Percentiles rank a stretch among this genome's conserved stretches.
These are phyloP conservation scores for Lobophora halterata DNA, from an alignment of 2,888 invertebrate species.

Conservation along the genomic window DNA sequence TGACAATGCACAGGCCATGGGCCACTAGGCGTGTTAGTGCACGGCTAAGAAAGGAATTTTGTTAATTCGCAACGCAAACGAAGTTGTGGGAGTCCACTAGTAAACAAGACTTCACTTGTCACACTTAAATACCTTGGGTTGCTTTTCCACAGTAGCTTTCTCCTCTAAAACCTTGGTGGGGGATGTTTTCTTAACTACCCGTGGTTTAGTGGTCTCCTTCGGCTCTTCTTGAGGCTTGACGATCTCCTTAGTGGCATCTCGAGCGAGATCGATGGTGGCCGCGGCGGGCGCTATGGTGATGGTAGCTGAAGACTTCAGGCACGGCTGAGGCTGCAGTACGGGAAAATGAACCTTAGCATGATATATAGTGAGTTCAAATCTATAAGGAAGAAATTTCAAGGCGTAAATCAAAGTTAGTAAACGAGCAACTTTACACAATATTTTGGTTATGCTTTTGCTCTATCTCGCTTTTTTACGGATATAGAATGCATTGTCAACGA, in stretches of 20 bases:
- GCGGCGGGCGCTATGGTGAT: conserved; percentile 62
- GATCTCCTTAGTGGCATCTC: conserved; percentile 54
- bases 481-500: no score
- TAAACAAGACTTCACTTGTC: neutral
- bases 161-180: conserved; percentile 53
- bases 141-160: conserved; percentile 47
- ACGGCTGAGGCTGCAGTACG: conserved; percentile 42
- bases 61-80: neutral
- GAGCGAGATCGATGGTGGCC: conserved; percentile 41
- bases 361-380: no score
- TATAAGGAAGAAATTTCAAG: no score
- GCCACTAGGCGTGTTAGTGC: no score
- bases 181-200: conserved; percentile 47
- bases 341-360: neutral
- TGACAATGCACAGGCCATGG: no score
- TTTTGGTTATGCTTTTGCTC: no score
- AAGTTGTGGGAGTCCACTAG: neutral
- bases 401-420: no score
- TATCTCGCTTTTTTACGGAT: no score
- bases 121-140: conserved; percentile 47
- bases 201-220: conserved; percentile 49
- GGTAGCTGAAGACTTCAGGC: conserved; percentile 67
- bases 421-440: no score
- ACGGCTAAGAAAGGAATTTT: no score
- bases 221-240: conserved; percentile 48